Conservation (phyloP, 1,140 invertebrate species). For the Macrocentrus cingulum region DNA sequence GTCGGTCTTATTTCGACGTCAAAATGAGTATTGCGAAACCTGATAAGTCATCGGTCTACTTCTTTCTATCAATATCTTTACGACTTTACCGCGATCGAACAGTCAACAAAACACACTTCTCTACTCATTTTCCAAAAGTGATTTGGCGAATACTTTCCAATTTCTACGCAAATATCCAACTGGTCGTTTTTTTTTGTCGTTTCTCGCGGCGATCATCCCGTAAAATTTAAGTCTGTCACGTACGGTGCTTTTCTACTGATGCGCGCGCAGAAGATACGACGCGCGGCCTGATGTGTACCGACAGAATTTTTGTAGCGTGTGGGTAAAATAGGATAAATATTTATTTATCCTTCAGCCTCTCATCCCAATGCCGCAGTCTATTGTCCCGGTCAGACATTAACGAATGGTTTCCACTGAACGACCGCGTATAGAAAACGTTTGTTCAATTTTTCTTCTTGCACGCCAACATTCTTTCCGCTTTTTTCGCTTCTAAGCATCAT, state of each 20-base stretch:
- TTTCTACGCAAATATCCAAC: constrained; percentile 18
- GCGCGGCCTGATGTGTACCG: neutral
- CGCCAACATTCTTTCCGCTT: constrained; percentile 11
- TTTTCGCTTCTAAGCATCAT: neutral
- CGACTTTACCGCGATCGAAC: neutral
- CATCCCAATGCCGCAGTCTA: constrained; percentile 25
- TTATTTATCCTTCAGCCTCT: constrained; percentile 41
- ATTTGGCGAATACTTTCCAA: neutral
- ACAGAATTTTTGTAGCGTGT: neutral
- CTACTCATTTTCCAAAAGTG: constrained; percentile 12
- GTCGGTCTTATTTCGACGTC: neutral
- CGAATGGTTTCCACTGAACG: constrained; percentile 43
- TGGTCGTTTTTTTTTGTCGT: constrained; percentile 12
- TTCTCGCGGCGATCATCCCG: constrained; percentile 1
- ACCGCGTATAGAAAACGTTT: constrained; percentile 40
- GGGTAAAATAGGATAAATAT: constrained; percentile 37
- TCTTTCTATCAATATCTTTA: neutral
- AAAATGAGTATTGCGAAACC: constrained; percentile 1
- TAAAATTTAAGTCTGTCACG: neutral
- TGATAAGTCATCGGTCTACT: neutral
- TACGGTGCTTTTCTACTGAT: constrained; percentile 7
- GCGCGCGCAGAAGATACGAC: too few relatives aligned
- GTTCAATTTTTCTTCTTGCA: constrained; percentile 36
- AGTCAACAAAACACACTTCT: neutral
- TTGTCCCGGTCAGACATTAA: constrained; percentile 49